Evolutionary conservation across 1,140 invertebrate genomes (phyloP).

Genomic region (Drosophila lacertosa): DNA sequence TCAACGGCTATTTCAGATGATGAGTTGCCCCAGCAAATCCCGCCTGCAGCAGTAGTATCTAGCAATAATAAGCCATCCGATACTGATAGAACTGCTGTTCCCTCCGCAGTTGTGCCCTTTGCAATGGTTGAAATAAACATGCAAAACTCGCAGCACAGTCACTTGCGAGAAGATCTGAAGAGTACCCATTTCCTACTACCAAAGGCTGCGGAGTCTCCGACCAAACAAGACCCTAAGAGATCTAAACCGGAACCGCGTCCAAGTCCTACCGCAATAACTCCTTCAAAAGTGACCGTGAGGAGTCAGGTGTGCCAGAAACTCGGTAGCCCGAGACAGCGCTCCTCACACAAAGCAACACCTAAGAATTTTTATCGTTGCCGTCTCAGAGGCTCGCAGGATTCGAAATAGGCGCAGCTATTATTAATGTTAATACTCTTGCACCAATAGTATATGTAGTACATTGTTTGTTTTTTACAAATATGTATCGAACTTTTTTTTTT

Average conservation of each 20-base stretch:
- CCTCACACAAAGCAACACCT: neutral
- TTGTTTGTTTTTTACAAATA: too few relatives aligned
- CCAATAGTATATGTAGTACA: too few relatives aligned
- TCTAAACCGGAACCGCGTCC: neutral
- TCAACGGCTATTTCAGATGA: slow-evolving; percentile 39
- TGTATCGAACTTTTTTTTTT: too few relatives aligned
- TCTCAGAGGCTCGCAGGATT: slow-evolving; percentile 19
- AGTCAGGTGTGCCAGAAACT: slow-evolving; percentile 36
- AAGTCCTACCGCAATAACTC: too few relatives aligned
- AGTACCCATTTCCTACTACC: slow-evolving; percentile 20
- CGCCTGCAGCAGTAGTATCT: neutral
- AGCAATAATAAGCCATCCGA: neutral
- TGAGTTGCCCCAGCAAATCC: slow-evolving; percentile 7
- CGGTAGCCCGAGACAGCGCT: neutral
- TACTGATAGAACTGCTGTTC: neutral
- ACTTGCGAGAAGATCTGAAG: slow-evolving; percentile 48
- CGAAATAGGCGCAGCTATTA: slow-evolving; percentile 1
- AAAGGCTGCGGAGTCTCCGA: neutral
- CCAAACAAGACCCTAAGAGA: neutral
- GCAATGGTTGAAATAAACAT: slow-evolving; percentile 72
- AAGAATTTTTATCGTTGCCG: slow-evolving; percentile 42
- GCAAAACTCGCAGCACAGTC: slow-evolving; percentile 37
- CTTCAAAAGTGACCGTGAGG: neutral
- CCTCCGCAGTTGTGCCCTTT: slow-evolving; percentile 8
- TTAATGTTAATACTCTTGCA: neutral